Conservation (phyloP, 2,888 invertebrate species). For the Carpatolechia fugitivella region DNA sequence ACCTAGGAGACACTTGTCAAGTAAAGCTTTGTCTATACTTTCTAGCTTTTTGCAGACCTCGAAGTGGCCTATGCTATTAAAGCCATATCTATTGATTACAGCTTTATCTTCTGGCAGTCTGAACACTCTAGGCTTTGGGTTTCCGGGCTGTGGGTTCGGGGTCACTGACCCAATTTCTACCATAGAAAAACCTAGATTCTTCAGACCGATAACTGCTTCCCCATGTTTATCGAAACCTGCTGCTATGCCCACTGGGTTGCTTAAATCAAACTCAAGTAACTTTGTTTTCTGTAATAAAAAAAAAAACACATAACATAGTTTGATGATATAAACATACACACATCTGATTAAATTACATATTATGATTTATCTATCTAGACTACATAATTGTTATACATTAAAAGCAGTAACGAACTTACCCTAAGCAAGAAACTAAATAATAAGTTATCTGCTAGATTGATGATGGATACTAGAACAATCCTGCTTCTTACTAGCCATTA, state of each 20-base stretch:
- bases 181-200: slow-evolving; percentile 94
- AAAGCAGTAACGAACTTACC: too few relatives aligned
- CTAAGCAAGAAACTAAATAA: too few relatives aligned
- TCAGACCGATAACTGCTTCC: slow-evolving; percentile 91
- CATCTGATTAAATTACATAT: too few relatives aligned
- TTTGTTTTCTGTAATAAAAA: slow-evolving; percentile 79
- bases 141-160: slow-evolving; percentile 95
- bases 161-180: slow-evolving; percentile 98
- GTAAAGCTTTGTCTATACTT: slow-evolving; percentile 68
- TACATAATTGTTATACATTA: too few relatives aligned
- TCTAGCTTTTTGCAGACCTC: slow-evolving; percentile 84
- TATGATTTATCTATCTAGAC: too few relatives aligned
- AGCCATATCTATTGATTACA: slow-evolving; percentile 93
- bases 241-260: slow-evolving; percentile 97
- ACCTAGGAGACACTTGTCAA: slow-evolving; percentile 85
- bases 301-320: too few relatives aligned
- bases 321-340: too few relatives aligned
- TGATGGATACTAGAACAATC: too few relatives aligned
- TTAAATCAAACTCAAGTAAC: slow-evolving; percentile 85
- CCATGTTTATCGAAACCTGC: slow-evolving; percentile 99
- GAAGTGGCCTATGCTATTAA: slow-evolving; percentile 96
- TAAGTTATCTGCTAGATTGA: too few relatives aligned
- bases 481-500: too few relatives aligned
- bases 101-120: slow-evolving; percentile 90
- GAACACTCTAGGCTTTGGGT: slow-evolving; percentile 95